phyloP scores from a whole-genome alignment of 2,797 vertebrate species.

The Choloepus didactylus region DNA sequence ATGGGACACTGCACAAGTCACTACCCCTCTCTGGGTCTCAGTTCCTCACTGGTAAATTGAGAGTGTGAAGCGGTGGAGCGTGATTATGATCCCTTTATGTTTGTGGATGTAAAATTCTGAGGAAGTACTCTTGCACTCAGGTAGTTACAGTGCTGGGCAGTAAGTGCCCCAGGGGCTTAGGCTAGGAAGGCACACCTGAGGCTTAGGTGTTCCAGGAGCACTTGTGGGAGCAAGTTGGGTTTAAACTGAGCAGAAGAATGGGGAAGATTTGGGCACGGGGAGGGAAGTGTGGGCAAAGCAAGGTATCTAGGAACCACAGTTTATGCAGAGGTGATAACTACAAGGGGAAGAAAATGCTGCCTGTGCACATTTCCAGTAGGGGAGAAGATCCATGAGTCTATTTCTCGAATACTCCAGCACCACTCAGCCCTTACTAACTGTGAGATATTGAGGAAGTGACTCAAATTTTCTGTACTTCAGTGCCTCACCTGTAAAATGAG shows the following conservation, averaged over 20 bases:
- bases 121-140: background rate
- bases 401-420: background rate
- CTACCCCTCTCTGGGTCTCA: background rate
- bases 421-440: background rate
- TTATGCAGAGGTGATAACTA: background rate
- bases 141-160: background rate
- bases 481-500: background rate
- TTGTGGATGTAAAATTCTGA: background rate
- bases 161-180: background rate
- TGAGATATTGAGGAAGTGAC: background rate
- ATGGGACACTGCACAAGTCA: background rate
- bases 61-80: background rate
- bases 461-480: background rate
- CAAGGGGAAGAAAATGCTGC: background rate
- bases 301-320: background rate
- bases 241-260: conserved; percentile 3
- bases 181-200: background rate
- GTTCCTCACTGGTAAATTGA: background rate
- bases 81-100: background rate
- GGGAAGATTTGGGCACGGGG: background rate
- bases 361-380: background rate
- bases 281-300: background rate
- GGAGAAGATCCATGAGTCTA: background rate
- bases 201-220: background rate
- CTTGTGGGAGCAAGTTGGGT: background rate